These are phyloP conservation scores for Albula glossodonta DNA, from an alignment of 2,113 vertebrate species.

Conservation along the genomic window DNA sequence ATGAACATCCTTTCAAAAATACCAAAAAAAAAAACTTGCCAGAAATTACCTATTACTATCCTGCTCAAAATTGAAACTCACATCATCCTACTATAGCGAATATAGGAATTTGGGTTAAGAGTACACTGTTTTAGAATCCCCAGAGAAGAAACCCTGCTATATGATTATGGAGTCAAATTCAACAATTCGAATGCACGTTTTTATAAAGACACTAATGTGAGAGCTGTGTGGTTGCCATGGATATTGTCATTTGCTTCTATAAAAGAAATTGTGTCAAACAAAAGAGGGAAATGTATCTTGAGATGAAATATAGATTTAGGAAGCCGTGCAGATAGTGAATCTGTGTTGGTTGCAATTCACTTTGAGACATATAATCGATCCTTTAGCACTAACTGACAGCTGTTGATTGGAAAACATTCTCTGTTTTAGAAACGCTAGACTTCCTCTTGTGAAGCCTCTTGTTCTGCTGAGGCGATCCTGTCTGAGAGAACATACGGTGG, in stretches of 20 bases:
- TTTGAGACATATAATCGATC: neutral
- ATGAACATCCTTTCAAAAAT: too few species aligned
- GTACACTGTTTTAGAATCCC: too few species aligned
- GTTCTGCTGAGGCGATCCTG: neutral
- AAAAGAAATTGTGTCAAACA: neutral
- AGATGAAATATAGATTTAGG: neutral
- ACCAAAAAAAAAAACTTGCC: too few species aligned
- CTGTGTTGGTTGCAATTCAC: neutral
- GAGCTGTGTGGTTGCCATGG: neutral
- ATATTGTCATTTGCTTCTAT: neutral
- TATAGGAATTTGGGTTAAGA: too few species aligned
- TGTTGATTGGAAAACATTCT: neutral
- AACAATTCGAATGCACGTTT: neutral
- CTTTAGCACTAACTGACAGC: neutral
- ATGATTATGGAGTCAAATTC: neutral
- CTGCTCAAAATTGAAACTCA: too few species aligned
- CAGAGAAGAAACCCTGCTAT: too few species aligned
- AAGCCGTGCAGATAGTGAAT: neutral
- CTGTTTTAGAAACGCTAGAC: neutral
- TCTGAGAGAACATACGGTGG: neutral
- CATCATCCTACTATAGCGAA: too few species aligned
- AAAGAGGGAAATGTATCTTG: neutral
- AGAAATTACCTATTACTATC: too few species aligned
- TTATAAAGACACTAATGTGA: neutral
- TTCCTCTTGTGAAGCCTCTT: neutral